phyloP scores from a whole-genome alignment of 1,140 invertebrate genomes.

The Danaus melanippus region DNA sequence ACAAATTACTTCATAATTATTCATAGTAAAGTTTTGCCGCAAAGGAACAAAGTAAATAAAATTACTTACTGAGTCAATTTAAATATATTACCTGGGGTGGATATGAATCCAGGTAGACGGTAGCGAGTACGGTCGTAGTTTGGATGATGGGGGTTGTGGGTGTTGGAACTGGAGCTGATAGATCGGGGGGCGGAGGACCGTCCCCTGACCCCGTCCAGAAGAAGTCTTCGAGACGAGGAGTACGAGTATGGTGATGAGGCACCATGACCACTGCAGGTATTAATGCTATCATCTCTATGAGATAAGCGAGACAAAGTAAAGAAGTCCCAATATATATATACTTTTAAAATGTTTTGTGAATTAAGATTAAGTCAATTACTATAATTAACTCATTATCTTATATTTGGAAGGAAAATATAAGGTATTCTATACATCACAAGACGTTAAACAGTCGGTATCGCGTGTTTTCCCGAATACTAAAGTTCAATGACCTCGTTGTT shows the following conservation, averaged over 20 bases:
- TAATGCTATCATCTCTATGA: no score
- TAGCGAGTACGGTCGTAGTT: conserved; percentile 76
- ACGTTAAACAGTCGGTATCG: conserved; percentile 43
- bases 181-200: conserved; percentile 70
- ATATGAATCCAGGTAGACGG: conserved; percentile 73
- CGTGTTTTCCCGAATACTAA: conserved; percentile 52
- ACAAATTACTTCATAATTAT: no score
- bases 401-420: conserved; percentile 2
- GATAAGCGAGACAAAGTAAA: no score
- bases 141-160: conserved; percentile 55
- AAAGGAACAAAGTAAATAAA: background rate
- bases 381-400: no score
- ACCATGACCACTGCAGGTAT: conserved; percentile 46
- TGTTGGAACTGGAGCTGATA: conserved; percentile 30
- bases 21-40: no score
- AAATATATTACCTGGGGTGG: conserved; percentile 43
- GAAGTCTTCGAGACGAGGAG: conserved; percentile 84
- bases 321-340: no score
- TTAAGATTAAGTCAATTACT: no score
- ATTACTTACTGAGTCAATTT: conserved; percentile 16
- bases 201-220: conserved; percentile 90
- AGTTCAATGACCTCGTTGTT: conserved; percentile 41
- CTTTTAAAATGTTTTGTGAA: no score
- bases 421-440: conserved; percentile 22
- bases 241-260: conserved; percentile 47